Evolutionary conservation across 2,113 vertebrate species (phyloP), one percentile per base, ranked within the genome.

Genomic region (Dipodomys spectabilis): DNA sequence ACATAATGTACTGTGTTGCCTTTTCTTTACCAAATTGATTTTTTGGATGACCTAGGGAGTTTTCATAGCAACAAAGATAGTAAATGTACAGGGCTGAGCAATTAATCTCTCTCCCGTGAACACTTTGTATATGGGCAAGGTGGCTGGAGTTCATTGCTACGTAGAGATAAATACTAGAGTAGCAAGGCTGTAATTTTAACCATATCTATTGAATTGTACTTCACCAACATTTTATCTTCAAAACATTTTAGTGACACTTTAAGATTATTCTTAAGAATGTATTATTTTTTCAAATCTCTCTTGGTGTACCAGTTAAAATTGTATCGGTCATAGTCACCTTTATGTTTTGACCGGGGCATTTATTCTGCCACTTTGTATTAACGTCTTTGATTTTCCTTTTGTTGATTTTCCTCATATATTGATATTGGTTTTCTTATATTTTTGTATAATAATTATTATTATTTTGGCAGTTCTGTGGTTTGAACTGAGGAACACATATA

Each of bases 221-320:
- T 91, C 88, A 57, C 13, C 28, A 57, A 71, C 77, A 60, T 25
- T 80, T 86, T 90, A 49, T 87, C 90, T 85, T 79, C 44, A 91
- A 73, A 73, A 39, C 1, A 62, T 68, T 49, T 32, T 81, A 79
- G 60, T 23, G 62, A 57, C 12, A 45, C 60, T 45, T 90, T 86
- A 30, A 57, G 64, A 60, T 67, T 4, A 83, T 30, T 53, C 20
- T 93, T 83, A 35, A 65, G 22, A 85, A 81, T 74, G 2, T 1
- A 19, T 3, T 71, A 7, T 69, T 20, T 4, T 75, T 92, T 60
- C 9, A 65, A 64, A 16, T 91, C 18, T 20, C 35, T 87, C 30
- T 79, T 5, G 88, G 2, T 23, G 64, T 88, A 82, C 15, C 13
- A n/a, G 30, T 82, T 79, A 85, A 16, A 91, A 68, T 81, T 72